Evolutionary conservation across 2,113 vertebrate species (phyloP).

Genomic region (Pyrgilauda ruficollis): DNA sequence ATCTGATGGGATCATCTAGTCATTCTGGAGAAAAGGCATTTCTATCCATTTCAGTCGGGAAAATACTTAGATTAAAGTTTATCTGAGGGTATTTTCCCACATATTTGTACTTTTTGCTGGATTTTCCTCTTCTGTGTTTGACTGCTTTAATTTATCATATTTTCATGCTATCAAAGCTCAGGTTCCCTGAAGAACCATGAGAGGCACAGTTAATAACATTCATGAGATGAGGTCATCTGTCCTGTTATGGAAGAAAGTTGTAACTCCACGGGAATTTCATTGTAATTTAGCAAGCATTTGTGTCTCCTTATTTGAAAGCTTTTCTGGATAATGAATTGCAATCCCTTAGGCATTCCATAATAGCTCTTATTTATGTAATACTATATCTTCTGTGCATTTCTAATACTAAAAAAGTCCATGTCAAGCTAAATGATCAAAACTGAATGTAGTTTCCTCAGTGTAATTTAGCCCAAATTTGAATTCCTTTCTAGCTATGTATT

Average conservation of each 20-base stretch:
- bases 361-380: conserved; percentile 50
- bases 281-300: conserved; percentile 56
- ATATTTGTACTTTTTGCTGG: neutral
- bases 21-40: neutral
- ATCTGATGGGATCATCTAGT: neutral
- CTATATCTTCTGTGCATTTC: neutral
- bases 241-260: neutral
- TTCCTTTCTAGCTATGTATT: conserved; percentile 34
- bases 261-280: conserved; percentile 58
- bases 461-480: conserved; percentile 42
- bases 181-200: neutral
- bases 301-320: conserved; percentile 36
- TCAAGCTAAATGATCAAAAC: conserved; percentile 48
- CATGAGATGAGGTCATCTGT: conserved; percentile 40
- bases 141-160: neutral
- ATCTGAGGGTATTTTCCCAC: neutral
- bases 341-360: conserved; percentile 42
- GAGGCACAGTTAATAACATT: neutral
- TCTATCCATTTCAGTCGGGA: neutral
- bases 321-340: conserved; percentile 60
- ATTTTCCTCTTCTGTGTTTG: neutral
- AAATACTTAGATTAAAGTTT: neutral
- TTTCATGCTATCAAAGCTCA: neutral
- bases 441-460: neutral
- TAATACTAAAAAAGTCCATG: conserved; percentile 21